phyloP scores from a whole-genome alignment of 64 coral and sea anemone genomes.

The Stichodactyla mertensii region DNA sequence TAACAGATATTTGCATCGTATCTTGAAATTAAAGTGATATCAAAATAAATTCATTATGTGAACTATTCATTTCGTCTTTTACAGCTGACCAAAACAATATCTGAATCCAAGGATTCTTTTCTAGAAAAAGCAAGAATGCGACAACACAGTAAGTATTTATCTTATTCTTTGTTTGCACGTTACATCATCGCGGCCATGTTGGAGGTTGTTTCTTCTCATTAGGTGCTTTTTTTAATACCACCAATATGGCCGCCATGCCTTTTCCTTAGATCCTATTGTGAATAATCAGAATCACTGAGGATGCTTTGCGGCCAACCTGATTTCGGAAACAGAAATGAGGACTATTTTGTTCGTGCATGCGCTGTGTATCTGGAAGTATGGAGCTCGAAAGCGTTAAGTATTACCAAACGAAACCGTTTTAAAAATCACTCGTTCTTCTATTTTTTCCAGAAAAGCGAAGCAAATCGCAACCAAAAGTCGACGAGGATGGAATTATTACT shows the following conservation, averaged over 20 bases:
- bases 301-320: too few species aligned
- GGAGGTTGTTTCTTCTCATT: too few species aligned
- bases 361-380: too few species aligned
- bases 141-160: not conserved
- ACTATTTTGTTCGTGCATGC: too few species aligned
- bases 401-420: not conserved
- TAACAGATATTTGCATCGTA: not conserved
- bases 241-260: too few species aligned
- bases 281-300: too few species aligned
- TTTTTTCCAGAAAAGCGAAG: not conserved
- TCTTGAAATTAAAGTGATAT: not conserved
- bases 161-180: too few species aligned
- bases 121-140: not conserved
- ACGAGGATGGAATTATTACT: constrained; percentile 1
- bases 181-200: too few species aligned
- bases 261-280: too few species aligned
- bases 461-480: not conserved
- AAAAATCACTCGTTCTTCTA: not conserved
- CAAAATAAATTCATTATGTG: not conserved
- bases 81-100: not conserved
- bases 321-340: too few species aligned
- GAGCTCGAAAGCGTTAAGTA: too few species aligned
- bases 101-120: not conserved
- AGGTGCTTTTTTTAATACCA: too few species aligned
- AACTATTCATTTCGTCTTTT: not conserved